Evolutionary conservation across 2,113 vertebrate genomes (phyloP).

Genomic region (Chascanopsetta lugubris): DNA sequence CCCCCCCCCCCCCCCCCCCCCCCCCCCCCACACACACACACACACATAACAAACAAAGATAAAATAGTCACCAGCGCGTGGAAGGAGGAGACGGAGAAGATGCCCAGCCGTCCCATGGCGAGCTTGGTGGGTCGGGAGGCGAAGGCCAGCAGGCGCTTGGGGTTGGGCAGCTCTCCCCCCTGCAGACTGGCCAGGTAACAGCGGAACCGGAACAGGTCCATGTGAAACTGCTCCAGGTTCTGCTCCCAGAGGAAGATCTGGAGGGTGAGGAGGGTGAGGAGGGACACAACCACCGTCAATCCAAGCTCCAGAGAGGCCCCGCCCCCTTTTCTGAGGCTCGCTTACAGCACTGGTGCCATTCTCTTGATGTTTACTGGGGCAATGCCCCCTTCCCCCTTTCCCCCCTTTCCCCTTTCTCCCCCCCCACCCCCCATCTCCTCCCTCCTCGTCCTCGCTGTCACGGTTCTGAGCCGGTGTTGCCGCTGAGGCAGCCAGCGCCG

Average conservation of each 20-base stretch:
- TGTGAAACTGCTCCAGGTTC: constrained; percentile 97
- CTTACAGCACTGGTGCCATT: constrained; percentile 39
- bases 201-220: constrained; percentile 94
- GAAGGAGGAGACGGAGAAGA: constrained; percentile 95
- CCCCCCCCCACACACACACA: too few relatives aligned
- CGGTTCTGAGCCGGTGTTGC: constrained; percentile 55
- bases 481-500: constrained; percentile 32
- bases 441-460: too few relatives aligned
- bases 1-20: too few relatives aligned
- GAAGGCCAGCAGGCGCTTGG: constrained; percentile 92
- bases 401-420: too few relatives aligned
- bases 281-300: constrained; percentile 22
- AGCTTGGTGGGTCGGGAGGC: constrained; percentile 94
- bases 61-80: constrained; percentile 88
- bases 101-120: constrained; percentile 94
- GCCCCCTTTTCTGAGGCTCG: constrained; percentile 6
- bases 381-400: too few relatives aligned
- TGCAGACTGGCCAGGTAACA: constrained; percentile 95
- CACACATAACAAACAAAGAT: neutral
- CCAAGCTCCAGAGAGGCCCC: constrained; percentile 14
- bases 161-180: constrained; percentile 95
- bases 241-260: constrained; percentile 98
- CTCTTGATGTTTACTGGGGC: constrained; percentile 60
- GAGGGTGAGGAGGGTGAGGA: constrained; percentile 14
- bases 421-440: too few relatives aligned